phyloP scores from a whole-genome alignment of 2,113 vertebrate genomes.

The Zonotrichia leucophrys region DNA sequence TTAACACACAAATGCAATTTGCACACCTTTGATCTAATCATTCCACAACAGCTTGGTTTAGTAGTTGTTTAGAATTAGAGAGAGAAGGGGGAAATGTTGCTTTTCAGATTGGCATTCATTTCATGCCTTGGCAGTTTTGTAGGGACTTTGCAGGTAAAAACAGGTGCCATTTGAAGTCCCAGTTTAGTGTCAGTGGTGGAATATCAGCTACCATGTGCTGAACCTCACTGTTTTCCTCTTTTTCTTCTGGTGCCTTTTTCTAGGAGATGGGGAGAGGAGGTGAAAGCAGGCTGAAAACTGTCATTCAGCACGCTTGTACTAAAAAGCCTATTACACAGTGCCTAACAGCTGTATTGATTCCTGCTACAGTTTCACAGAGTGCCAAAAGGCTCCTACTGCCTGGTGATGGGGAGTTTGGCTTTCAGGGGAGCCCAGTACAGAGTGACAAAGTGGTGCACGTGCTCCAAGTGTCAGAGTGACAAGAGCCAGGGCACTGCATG shows the following conservation, averaged over 20 bases:
- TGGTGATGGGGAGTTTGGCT: neutral
- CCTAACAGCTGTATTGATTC: neutral
- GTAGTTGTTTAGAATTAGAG: neutral
- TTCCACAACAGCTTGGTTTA: rapidly evolving
- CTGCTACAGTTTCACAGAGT: neutral
- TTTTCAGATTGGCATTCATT: neutral
- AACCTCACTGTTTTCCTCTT: neutral
- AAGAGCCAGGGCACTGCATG: rapidly evolving
- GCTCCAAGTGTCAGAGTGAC: neutral
- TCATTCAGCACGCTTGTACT: neutral
- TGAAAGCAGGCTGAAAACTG: neutral
- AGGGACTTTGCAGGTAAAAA: neutral
- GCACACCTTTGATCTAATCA: neutral
- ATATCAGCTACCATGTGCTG: neutral
- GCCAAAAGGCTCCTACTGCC: neutral
- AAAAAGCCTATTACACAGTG: neutral
- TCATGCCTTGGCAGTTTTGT: neutral
- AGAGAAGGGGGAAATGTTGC: neutral
- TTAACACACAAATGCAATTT: neutral
- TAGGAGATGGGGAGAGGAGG: neutral
- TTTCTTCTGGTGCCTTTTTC: neutral
- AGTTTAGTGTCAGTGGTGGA: neutral
- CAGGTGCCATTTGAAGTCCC: neutral
- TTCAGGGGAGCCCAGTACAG: neutral
- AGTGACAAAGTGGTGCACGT: neutral